Conservation (phyloP, 2,888 invertebrate species). For the Caradrina kadenii region DNA sequence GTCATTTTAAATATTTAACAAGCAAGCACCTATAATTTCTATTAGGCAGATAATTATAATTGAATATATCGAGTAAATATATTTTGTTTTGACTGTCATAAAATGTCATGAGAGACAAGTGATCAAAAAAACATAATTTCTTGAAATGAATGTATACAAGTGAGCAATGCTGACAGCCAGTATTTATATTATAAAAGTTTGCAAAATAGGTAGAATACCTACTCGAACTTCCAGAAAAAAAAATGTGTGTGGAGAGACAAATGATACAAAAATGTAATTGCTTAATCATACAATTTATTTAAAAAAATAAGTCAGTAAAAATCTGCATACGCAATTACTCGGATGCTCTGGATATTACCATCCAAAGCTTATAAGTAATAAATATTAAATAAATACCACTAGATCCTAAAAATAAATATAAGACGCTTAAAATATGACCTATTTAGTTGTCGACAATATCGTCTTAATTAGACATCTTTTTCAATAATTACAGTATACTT, state of each 20-base stretch:
- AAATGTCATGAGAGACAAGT: background rate
- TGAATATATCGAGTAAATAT: background rate
- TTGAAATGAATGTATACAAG: background rate
- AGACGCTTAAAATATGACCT: constrained; percentile 28
- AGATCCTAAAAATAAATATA: constrained; percentile 47
- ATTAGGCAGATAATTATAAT: background rate
- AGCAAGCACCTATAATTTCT: background rate
- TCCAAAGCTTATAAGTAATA: constrained; percentile 83
- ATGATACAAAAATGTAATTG: constrained; percentile 41
- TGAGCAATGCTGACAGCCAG: constrained; percentile 21
- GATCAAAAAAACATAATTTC: background rate
- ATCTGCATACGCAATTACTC: constrained; percentile 88
- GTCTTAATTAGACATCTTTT: constrained; percentile 2
- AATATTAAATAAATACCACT: constrained; percentile 68
- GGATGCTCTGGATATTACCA: constrained; percentile 87
- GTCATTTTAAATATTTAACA: constrained; percentile 70
- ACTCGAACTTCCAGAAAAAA: background rate
- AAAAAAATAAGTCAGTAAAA: constrained; percentile 63
- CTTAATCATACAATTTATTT: constrained; percentile 62
- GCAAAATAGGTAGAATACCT: background rate
- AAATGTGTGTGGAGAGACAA: constrained; percentile 1
- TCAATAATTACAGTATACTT: constrained; percentile 63
- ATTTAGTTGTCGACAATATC: constrained; percentile 45
- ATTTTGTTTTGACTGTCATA: background rate
- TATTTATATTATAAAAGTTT: background rate